Conservation (phyloP, 2,797 vertebrate genomes). For the Coregonus ussuriensis region DNA sequence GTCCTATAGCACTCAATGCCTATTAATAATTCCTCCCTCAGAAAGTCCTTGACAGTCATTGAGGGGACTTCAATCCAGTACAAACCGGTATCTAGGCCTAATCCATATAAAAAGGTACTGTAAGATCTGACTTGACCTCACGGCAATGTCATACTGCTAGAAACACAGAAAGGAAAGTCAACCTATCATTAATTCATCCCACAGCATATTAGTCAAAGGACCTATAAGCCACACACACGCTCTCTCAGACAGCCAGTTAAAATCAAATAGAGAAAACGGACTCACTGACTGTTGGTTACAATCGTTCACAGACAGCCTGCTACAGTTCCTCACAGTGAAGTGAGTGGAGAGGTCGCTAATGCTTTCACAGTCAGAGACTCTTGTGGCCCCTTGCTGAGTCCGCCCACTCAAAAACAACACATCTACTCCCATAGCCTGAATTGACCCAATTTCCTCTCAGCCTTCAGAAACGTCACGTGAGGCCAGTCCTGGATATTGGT, state of each 20-base stretch:
- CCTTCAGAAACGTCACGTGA: conserved; percentile 22
- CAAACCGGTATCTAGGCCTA: conserved; percentile 25
- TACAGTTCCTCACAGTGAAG: neutral
- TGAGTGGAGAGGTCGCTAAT: neutral
- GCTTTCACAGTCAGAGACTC: neutral
- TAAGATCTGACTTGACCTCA: conserved; percentile 10
- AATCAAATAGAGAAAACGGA: neutral
- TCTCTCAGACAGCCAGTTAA: neutral
- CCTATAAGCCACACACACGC: neutral
- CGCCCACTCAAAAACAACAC: conserved; percentile 14
- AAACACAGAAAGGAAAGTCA: neutral
- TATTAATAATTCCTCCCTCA: conserved; percentile 41
- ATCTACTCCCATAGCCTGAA: neutral
- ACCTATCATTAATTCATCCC: neutral
- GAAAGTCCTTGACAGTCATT: conserved; percentile 22
- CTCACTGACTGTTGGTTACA: conserved; percentile 1
- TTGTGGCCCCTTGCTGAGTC: neutral
- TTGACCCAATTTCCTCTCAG: conserved; percentile 25
- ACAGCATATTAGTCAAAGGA: neutral
- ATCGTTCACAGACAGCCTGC: neutral
- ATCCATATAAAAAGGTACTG: conserved; percentile 28
- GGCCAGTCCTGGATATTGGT: conserved; percentile 1
- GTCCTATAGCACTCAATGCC: conserved; percentile 52
- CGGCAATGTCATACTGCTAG: conserved; percentile 8
- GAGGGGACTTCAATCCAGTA: conserved; percentile 21